Base-by-base conservation (phyloP, 2,888 invertebrate genomes). In the Microdon myrmicae region DNA sequence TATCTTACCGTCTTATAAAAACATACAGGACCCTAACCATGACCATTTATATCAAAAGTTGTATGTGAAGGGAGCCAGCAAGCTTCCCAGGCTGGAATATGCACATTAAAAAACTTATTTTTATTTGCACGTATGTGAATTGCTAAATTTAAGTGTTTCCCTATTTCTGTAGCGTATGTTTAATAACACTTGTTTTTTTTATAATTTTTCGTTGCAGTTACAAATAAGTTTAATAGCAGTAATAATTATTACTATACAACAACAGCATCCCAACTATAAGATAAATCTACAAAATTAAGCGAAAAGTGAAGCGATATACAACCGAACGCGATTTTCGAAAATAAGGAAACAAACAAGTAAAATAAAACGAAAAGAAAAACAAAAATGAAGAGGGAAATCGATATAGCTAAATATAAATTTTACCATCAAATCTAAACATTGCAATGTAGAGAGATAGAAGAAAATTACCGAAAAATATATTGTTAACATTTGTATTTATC, bases 231-330 rank as follows among this genome's bases (percentile, higher is more conserved):
- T 28, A 59, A 53, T 49, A 58, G 45, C 20, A 53, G 59, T 59
- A 49, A 43, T 56, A 48, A 48, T 53, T 39, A 59, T 55, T 58
- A 51, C 51, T 51, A 58, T 51, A 48, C 28, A 51, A 58, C 58
- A 44, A 51, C 58, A 34, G 51, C 58, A 51, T 58, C 58, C 51
- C 58, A 58, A 58, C 58, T 58, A 58, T 51, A 51, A 49, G 22
- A 39, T 51, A 17, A 58, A 34, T 22, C 26, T 38, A 32, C 25
- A 35, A 38, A 32, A 20, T 37, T 12, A 32, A 31, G 22, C 5
- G 31, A 28, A 31, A 12, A 20, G 16, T 17, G 10, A 38, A 48
- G 17, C 16, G 16, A 10, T 26, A 39, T 26, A 13, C 26, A 23
- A 39, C 26, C 39, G 28, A 31, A 32, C 29, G 31, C 29, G 37